Conservation (phyloP, 2,888 invertebrate species). For the Zygogramma bicolorata region DNA sequence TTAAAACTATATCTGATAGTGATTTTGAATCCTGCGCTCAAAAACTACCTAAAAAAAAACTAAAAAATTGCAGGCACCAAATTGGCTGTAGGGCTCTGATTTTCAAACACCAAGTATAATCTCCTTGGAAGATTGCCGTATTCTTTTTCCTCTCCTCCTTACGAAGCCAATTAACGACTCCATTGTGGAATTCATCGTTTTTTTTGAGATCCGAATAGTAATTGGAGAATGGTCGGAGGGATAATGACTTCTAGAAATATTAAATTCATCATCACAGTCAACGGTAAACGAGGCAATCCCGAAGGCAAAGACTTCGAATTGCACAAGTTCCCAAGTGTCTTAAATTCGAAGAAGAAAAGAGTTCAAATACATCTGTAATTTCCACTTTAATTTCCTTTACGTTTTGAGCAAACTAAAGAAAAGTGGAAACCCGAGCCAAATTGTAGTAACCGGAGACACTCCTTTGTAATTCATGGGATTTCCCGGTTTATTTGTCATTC, state of each 20-base stretch:
- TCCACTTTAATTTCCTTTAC: conserved; percentile 62
- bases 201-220: not conserved
- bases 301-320: conserved; percentile 18
- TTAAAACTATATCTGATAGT: too few relatives aligned
- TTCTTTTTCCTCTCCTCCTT: too few relatives aligned
- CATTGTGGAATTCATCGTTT: too few relatives aligned
- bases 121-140: too few relatives aligned
- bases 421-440: conserved; percentile 59
- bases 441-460: conserved; percentile 65
- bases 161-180: too few relatives aligned
- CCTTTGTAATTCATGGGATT: conserved; percentile 68
- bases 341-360: conserved; percentile 35
- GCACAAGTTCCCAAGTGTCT: conserved; percentile 34
- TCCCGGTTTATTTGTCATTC: conserved; percentile 67
- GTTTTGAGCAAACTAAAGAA: conserved; percentile 57
- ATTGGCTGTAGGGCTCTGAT: too few relatives aligned
- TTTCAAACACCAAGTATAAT: too few relatives aligned
- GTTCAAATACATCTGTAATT: conserved; percentile 59
- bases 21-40: too few relatives aligned
- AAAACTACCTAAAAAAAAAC: too few relatives aligned
- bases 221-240: not conserved
- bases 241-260: too few relatives aligned
- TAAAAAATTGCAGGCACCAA: too few relatives aligned
- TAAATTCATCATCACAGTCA: not conserved
- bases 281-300: not conserved